These are phyloP conservation scores for Caenorhabditis inopinata DNA, from an alignment of 1,140 invertebrate genomes.

Conservation along the genomic window DNA sequence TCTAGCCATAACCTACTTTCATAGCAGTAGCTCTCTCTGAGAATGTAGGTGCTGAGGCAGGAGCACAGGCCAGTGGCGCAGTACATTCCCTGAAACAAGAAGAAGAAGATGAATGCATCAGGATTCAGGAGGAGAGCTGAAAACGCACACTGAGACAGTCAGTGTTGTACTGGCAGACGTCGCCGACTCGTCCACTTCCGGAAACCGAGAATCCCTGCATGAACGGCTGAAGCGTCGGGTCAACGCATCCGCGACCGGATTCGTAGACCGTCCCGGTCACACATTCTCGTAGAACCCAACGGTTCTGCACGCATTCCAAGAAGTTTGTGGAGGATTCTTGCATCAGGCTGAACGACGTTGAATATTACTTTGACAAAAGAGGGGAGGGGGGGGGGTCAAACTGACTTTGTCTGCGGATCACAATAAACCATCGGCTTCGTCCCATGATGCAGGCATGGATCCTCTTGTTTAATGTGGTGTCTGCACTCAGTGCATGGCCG, in stretches of 20 bases:
- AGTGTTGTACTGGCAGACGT: conserved; percentile 48
- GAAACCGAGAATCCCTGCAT: conserved; percentile 43
- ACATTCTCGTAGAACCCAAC: conserved; percentile 7
- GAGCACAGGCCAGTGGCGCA: conserved; percentile 45
- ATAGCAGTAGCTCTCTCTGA: conserved; percentile 48
- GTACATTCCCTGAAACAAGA: conserved; percentile 48
- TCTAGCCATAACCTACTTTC: conserved; percentile 37
- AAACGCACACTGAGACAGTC: conserved; percentile 47
- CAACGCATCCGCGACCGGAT: conserved; percentile 33
- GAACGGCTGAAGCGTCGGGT: conserved; percentile 41
- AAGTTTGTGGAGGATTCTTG: conserved; percentile 25
- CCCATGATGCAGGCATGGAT: conserved; percentile 10
- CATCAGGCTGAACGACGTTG: conserved; percentile 28
- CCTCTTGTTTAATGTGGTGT: conserved; percentile 3
- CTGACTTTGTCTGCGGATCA: conserved; percentile 20
- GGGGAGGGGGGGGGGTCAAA: too few relatives aligned
- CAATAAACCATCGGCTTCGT: neutral
- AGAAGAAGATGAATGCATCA: neutral
- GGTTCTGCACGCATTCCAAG: conserved; percentile 12
- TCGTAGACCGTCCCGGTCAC: conserved; percentile 21
- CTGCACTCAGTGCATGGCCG: neutral
- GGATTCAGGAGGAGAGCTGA: neutral
- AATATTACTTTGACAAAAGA: too few relatives aligned
- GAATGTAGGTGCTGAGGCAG: conserved; percentile 46
- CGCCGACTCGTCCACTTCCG: conserved; percentile 46